Conservation (phyloP, 2,113 vertebrate species). For the Scytalopus superciliaris region DNA sequence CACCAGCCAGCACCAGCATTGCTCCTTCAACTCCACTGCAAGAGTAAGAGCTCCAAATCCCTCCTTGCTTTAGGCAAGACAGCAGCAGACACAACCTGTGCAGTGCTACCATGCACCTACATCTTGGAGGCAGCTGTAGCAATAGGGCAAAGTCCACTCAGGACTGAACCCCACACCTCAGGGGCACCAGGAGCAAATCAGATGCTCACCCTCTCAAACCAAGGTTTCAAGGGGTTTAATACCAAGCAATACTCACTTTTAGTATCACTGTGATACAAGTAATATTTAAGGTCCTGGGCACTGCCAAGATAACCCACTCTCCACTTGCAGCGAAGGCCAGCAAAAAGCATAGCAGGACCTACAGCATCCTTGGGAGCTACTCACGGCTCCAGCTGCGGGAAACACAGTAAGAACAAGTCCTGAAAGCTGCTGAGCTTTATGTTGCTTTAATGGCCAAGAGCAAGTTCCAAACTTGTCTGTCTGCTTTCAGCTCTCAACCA, state of each 20-base stretch:
- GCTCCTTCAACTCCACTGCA: not conserved
- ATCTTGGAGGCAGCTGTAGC: not conserved
- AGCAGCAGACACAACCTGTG: not conserved
- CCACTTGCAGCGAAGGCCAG: not conserved
- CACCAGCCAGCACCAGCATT: not conserved
- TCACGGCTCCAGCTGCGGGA: not conserved
- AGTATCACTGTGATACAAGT: not conserved
- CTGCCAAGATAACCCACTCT: not conserved
- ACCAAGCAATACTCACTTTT: not conserved
- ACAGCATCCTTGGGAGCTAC: not conserved
- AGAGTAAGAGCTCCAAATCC: not conserved
- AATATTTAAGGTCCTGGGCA: not conserved
- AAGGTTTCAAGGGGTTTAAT: not conserved
- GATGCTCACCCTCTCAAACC: not conserved
- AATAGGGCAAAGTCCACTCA: not conserved
- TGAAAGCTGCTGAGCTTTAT: not conserved
- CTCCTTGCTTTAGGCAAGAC: not conserved
- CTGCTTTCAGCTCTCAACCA: constrained; percentile 46
- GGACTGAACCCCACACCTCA: not conserved
- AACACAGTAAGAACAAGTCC: not conserved
- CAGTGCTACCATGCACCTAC: not conserved
- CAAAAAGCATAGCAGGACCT: not conserved
- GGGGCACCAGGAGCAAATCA: not conserved
- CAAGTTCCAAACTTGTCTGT: constrained; percentile 11
- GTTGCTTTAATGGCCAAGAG: not conserved